These are phyloP conservation scores for Penelope pileata DNA, from an alignment of 2,113 vertebrate genomes.

Conservation along the genomic window DNA sequence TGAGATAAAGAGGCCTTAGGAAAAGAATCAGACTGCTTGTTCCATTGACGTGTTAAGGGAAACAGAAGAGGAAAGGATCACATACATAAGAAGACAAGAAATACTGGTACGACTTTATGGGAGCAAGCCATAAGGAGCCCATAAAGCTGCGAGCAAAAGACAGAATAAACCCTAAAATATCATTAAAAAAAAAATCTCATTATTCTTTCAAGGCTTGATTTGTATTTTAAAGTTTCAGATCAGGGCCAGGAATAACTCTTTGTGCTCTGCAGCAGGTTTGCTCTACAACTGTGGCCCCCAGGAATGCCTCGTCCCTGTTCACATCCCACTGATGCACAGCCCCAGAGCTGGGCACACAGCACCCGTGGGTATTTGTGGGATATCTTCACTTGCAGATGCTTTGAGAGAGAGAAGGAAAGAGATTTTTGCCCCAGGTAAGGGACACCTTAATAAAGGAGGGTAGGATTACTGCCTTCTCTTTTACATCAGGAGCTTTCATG, in stretches of 20 bases:
- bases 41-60: accelerated
- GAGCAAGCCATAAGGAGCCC: neutral
- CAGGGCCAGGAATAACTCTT: neutral
- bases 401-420: neutral
- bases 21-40: neutral
- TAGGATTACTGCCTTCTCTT: neutral
- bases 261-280: neutral
- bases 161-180: neutral
- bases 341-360: neutral
- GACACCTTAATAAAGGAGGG: neutral
- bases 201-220: neutral
- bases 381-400: neutral
- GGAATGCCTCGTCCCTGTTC: no score
- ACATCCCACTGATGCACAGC: neutral
- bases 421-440: neutral
- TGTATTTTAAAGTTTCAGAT: neutral
- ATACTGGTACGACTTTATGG: neutral
- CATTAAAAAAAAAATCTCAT: neutral
- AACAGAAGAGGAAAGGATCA: neutral
- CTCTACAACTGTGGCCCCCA: neutral
- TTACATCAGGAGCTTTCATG: neutral
- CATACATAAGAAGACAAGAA: neutral
- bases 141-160: neutral
- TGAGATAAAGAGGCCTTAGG: neutral
- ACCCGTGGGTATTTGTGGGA: neutral